Conservation (phyloP, 2,113 vertebrate genomes). For the Urocynchramus pylzowi region DNA sequence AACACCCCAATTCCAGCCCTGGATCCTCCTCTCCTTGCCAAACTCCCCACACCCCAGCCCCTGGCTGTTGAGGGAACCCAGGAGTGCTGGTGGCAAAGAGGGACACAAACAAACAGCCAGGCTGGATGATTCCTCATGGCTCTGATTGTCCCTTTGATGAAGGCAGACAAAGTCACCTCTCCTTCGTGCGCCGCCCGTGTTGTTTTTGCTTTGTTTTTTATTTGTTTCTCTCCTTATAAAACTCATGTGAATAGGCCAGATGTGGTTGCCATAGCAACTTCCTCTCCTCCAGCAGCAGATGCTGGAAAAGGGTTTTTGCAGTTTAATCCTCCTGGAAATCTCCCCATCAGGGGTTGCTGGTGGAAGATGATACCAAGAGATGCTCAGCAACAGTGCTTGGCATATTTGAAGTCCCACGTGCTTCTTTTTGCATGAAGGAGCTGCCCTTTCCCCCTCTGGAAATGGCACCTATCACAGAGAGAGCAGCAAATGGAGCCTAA, state of each 20-base stretch:
- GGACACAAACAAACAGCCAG: neutral
- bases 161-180: slow-evolving; percentile 7
- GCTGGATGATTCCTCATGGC: neutral
- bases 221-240: slow-evolving; percentile 31
- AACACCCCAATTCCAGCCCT: accelerated
- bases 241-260: slow-evolving; percentile 49
- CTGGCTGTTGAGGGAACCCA: neutral
- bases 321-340: slow-evolving; percentile 61
- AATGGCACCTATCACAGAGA: neutral
- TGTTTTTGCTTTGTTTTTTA: slow-evolving; percentile 5
- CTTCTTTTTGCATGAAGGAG: neutral
- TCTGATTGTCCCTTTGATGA: neutral
- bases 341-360: slow-evolving; percentile 12
- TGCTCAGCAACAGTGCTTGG: neutral
- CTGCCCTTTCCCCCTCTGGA: neutral
- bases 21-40: neutral
- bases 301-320: slow-evolving; percentile 48
- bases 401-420: neutral
- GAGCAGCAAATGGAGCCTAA: neutral
- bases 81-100: neutral
- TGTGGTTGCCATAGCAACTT: slow-evolving; percentile 72
- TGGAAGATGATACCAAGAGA: neutral
- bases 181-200: neutral
- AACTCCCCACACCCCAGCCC: neutral
- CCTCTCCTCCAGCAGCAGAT: neutral